Conservation (phyloP, 2,113 vertebrate species). For the Anoura caudifer region DNA sequence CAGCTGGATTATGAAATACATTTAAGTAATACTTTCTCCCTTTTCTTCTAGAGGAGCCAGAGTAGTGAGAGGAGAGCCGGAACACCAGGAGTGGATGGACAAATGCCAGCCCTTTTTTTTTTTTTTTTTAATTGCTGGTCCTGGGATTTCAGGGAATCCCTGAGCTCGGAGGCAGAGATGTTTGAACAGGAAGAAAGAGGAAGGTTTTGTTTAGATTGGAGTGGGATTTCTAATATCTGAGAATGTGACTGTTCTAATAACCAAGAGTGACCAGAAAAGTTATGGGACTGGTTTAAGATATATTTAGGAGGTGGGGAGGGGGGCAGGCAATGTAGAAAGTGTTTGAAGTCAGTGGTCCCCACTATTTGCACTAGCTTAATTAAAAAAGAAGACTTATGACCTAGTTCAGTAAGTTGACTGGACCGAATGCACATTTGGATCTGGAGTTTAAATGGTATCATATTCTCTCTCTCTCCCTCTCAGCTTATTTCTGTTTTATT, state of each 20-base stretch:
- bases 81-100: rapidly evolving
- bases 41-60: background rate
- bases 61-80: background rate
- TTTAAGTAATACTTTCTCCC: background rate
- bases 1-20: background rate
- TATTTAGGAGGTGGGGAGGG: background rate
- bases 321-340: background rate
- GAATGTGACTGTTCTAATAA: background rate
- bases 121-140: background rate
- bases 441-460: background rate
- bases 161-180: background rate
- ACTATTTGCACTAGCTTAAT: background rate
- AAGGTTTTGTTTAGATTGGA: background rate
- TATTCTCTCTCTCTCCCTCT: background rate
- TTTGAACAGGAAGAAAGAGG: background rate
- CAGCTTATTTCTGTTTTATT: background rate
- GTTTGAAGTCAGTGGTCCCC: background rate
- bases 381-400: background rate
- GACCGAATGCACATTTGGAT: background rate
- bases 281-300: background rate
- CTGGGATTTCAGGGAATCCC: background rate
- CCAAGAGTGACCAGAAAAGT: background rate
- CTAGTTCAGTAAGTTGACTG: background rate
- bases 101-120: background rate
- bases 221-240: background rate